Evolutionary conservation across 2,888 invertebrate genomes (phyloP), one percentile per base, ranked within the genome.

Genomic region (Gastrophysa polygoni): DNA sequence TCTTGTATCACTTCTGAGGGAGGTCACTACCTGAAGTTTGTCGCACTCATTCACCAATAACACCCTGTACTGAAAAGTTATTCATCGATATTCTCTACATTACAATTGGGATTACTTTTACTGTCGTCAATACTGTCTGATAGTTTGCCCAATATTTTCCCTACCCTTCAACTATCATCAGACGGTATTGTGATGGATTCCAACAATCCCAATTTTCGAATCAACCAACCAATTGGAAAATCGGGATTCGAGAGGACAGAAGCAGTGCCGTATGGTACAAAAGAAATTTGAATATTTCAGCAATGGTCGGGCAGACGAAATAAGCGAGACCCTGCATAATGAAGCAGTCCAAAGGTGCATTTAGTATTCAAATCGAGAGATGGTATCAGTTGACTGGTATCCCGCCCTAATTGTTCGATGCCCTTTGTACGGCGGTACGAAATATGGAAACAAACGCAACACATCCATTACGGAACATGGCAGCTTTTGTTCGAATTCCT

Each of bases 391-490:
- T 78, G 76, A 75, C 78, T 77, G 74, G 69, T 72, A 77, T 67
- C 72, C 78, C 80, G 80, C 80, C 80, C 79, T 80, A 80, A 80
- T 80, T 77, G 76, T 78, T 70, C 72, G 75, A 70, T 75, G 74
- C 78, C 77, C 77, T 79, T 73, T 80, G 78, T 78, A 71, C 68
- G 61, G 70, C 73, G 73, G 76, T 76, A 70, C 69, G 73, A 73
- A 69, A 76, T 74, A 77, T 79, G 75, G 79, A 79, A 79, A 79
- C 78, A 78, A 78, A 77, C 76, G 78, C 77, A 73, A 77, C 77
- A 77, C 74, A 71, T 77, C 77, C 76, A 80, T 78, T 79, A 78
- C 75, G 69, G 69, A 77, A 76, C 75, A 78, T 78, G 78, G 79
- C 78, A 70, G 78, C 77, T 73, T 78, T 79, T 78, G 78, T 79